These are phyloP conservation scores for Accipiter cooperii DNA, from an alignment of 2,113 vertebrate species.

Conservation along the genomic window DNA sequence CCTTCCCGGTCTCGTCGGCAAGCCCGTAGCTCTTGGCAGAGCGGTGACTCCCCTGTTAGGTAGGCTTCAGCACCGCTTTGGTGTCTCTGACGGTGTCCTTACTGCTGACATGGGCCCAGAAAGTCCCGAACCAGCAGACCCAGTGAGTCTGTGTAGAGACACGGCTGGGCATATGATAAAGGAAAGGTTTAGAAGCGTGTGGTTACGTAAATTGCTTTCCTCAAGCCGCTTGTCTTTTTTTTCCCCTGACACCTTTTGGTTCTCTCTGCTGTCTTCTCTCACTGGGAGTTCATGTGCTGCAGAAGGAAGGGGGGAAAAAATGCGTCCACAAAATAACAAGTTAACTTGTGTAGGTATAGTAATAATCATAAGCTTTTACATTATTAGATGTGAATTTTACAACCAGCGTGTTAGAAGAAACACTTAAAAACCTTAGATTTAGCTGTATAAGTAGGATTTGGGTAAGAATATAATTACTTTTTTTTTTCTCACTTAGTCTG, in stretches of 20 bases:
- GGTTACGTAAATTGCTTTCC: not conserved
- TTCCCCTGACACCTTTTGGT: not conserved
- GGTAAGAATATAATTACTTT: not conserved
- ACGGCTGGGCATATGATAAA: not conserved
- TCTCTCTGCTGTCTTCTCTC: not conserved
- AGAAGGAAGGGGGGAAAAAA: not conserved
- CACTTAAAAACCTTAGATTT: not conserved
- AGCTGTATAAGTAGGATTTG: not conserved
- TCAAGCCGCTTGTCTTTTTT: not conserved
- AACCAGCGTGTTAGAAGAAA: not conserved
- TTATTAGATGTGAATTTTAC: not conserved
- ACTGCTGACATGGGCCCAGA: not conserved
- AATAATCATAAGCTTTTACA: not conserved
- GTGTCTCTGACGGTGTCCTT: not conserved
- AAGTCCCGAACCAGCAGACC: not conserved
- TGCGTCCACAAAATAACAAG: not conserved
- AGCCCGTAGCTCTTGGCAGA: not conserved
- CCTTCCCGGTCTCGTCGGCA: not conserved
- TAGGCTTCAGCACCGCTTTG: not conserved
- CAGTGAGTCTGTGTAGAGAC: not conserved
- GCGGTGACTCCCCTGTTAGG: not conserved
- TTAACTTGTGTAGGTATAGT: not conserved
- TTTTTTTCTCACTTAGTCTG: not conserved
- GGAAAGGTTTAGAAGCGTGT: not conserved
- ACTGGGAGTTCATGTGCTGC: rapidly evolving